Evolutionary conservation across 37 sponge, comb jelly and placozoan genomes (phyloP).

Genomic region (Corticium candelabrum): DNA sequence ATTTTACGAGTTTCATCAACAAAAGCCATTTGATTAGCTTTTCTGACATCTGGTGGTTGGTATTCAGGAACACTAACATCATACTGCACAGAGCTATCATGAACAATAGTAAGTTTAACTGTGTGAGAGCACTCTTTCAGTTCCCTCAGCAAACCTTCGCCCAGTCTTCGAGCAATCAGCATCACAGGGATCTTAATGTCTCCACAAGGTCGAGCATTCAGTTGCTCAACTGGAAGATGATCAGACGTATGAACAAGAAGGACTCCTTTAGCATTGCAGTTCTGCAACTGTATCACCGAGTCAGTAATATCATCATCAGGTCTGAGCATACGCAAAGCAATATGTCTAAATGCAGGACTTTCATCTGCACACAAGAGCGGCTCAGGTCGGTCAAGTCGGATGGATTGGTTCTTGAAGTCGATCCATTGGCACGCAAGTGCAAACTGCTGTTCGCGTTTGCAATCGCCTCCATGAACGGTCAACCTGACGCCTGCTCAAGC

Average conservation of each 20-base stretch:
- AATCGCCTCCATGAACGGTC: no score
- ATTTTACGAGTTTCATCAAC: no score
- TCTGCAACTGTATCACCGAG: neutral
- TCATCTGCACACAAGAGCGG: neutral
- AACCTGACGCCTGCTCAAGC: no score
- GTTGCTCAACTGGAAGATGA: neutral
- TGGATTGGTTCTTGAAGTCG: no score
- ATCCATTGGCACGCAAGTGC: constrained; percentile 6
- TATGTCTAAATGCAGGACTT: neutral
- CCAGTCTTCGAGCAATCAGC: neutral
- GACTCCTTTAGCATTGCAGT: neutral
- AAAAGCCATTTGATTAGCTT: no score
- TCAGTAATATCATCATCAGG: neutral
- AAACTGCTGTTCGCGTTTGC: no score
- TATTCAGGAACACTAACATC: no score
- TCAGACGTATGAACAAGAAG: neutral
- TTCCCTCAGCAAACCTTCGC: neutral
- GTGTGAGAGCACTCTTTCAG: neutral
- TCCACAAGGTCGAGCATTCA: no score
- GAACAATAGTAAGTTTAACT: neutral
- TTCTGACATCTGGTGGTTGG: no score
- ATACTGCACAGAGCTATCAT: neutral
- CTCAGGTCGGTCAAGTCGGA: neutral
- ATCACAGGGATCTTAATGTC: neutral
- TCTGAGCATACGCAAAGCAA: neutral